These are phyloP conservation scores for Cephalopterus ornatus DNA, from an alignment of 2,113 vertebrate genomes.

Conservation along the genomic window DNA sequence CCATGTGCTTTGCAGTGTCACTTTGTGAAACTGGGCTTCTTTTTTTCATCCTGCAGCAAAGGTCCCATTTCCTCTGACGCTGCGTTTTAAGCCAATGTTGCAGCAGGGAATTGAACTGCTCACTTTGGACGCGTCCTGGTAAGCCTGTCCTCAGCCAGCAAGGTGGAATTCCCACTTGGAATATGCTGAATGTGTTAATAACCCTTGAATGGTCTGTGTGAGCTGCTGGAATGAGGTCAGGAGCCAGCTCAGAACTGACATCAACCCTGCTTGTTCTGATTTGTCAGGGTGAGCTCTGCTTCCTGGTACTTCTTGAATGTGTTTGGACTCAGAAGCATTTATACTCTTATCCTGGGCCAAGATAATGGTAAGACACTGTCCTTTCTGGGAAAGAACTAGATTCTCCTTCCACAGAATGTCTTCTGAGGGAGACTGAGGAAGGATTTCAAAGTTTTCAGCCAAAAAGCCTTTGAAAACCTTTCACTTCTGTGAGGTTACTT, in stretches of 20 bases:
- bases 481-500: not conserved
- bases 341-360: constrained; percentile 95
- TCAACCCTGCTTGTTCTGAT: not conserved
- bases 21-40: not conserved
- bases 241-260: not conserved
- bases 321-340: constrained; percentile 98
- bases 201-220: not conserved
- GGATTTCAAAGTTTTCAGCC: not conserved
- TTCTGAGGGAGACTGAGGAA: not conserved
- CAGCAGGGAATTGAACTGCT: constrained; percentile 97
- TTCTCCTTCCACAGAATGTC: not conserved
- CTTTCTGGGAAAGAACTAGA: not conserved
- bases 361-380: constrained; percentile 87
- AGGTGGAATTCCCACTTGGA: not conserved
- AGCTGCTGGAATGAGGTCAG: not conserved
- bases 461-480: not conserved
- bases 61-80: constrained; percentile 93
- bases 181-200: not conserved
- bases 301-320: constrained; percentile 99
- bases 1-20: not conserved
- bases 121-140: constrained; percentile 97
- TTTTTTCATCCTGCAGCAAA: constrained; percentile 78
- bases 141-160: constrained; percentile 52
- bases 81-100: constrained; percentile 97
- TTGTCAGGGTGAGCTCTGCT: constrained; percentile 94